phyloP scores from a whole-genome alignment of 1,140 invertebrate genomes.

The Melitaea cinxia region DNA sequence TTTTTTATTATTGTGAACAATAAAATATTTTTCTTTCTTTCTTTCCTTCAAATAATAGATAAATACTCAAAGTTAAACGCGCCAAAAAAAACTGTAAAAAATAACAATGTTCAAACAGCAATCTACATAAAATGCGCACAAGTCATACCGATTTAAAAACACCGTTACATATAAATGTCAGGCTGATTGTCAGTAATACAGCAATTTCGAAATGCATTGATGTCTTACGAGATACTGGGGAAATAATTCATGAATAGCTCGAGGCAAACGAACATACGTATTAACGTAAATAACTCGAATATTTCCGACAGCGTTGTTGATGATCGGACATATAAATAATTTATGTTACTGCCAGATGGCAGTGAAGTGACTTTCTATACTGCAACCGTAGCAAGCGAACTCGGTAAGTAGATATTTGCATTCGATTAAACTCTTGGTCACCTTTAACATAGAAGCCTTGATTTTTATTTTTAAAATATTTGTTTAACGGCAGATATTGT shows the following conservation, averaged over 20 bases:
- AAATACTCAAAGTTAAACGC: no score
- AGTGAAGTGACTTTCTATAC: neutral
- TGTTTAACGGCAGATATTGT: no score
- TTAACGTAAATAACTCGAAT: constrained; percentile 8
- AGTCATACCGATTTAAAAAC: neutral
- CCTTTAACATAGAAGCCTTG: no score
- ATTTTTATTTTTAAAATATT: no score
- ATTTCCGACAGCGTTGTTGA: constrained; percentile 4
- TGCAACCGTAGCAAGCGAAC: no score
- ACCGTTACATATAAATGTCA: constrained; percentile 4
- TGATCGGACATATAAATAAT: constrained; percentile 12
- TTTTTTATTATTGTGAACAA: no score
- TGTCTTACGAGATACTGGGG: neutral
- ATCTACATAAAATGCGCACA: neutral
- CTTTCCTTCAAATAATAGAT: no score
- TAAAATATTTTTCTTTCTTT: no score
- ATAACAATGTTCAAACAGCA: no score
- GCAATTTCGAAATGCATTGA: constrained; percentile 13
- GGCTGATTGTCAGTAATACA: neutral
- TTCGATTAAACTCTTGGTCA: no score
- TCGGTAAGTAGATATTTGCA: no score
- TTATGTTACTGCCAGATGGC: neutral
- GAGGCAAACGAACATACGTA: constrained; percentile 4
- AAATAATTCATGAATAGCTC: constrained; percentile 3
- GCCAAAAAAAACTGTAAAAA: no score